Evolutionary conservation across 2,113 vertebrate species (phyloP).

Genomic region (Nettapus auritus): DNA sequence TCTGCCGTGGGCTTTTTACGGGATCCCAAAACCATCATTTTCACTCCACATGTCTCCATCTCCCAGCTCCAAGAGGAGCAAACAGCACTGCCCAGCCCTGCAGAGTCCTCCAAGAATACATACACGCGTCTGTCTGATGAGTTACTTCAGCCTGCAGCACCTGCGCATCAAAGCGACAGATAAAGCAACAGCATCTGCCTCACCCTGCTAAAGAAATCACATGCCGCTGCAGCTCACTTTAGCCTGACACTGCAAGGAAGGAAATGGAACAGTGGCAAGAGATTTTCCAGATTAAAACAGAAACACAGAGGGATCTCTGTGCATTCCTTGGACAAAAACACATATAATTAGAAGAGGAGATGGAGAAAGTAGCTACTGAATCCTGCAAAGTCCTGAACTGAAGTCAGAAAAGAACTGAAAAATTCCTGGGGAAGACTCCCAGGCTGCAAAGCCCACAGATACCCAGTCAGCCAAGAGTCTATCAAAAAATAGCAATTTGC

Average conservation of each 20-base stretch:
- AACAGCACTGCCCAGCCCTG: not conserved
- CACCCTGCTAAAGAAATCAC: not conserved
- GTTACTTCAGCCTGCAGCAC: not conserved
- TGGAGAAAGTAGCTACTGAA: not conserved
- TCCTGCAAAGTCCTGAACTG: not conserved
- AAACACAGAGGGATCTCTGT: not conserved
- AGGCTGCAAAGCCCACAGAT: not conserved
- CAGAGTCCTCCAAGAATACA: not conserved
- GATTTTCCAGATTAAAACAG: not conserved
- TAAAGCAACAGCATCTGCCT: not conserved
- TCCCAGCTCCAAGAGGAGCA: not conserved
- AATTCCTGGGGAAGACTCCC: not conserved
- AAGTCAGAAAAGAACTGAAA: not conserved
- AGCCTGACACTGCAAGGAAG: not conserved
- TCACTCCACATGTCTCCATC: not conserved
- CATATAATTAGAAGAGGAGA: not conserved
- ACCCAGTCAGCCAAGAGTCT: not conserved
- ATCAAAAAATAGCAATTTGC: not conserved
- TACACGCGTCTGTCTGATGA: not conserved
- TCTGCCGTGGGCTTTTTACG: not conserved
- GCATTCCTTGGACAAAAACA: not conserved
- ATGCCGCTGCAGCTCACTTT: not conserved
- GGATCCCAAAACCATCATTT: not conserved
- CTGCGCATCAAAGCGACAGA: not conserved
- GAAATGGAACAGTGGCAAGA: not conserved